Evolutionary conservation across 2,797 vertebrate genomes (phyloP), one percentile per base, ranked within the genome.

Genomic region (Halcyon leucocephala): DNA sequence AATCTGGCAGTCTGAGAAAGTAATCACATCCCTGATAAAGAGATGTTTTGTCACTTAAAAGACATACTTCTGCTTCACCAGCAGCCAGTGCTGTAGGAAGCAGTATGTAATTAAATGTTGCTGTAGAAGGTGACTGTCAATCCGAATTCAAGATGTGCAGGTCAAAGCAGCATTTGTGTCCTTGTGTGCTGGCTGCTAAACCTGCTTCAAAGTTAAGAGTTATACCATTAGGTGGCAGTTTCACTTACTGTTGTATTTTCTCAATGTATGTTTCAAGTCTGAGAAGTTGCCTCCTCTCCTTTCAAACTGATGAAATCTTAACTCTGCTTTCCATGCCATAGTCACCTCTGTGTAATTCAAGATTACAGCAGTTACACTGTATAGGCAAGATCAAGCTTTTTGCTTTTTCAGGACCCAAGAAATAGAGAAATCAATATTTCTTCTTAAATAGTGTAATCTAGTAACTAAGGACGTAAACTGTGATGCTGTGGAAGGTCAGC

Each of bases 11-110:
- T 80, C 65, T 74, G 76, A 74, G 86, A 67, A 86, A 79, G 65
- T 58, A 88, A 89, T 92, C 70, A 66, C 44, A 93, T 80, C 8
- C 7, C 44, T 85, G 88, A 95, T 88, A 69, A 86, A 95, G 82
- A 90, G 85, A 8, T 8, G 37, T 95, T 82, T 96, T 94, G 76
- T 85, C 94, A 79, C 41, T 89, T 95, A 91, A 93, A 93, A 84
- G 66, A 60, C 14, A 49, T 14, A 42, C 21, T 42, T 81, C 37
- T 77, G 35, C 82, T 74, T 96, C 39, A 69, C 54, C 29, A 60
- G 72, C 46, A 88, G 49, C 49, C 21, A 55, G 42, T 64, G 54
- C 25, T 91, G 42, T 65, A 72, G 17, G 42, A 92, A 81, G 72
- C 61, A 86, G 26, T 25, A n/a, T 83, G 42, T 88, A 89, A 91